A percentile compares a stretch with the other conserved stretches of the same genome.
Conservation (phyloP, 2,888 invertebrate species). For the Syrphus vitripennis region DNA sequence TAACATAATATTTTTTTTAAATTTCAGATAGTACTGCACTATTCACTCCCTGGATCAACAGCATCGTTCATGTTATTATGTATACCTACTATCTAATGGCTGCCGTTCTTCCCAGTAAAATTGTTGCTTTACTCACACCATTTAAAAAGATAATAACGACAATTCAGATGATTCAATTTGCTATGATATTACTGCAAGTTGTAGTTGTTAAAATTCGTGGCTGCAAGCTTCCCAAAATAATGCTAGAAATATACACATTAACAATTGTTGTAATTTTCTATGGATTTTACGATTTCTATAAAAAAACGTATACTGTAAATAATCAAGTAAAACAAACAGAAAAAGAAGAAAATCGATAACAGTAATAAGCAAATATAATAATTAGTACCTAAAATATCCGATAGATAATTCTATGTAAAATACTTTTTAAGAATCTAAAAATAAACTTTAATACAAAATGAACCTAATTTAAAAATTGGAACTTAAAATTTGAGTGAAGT, state of each 20-base stretch:
- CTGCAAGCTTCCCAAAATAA: conserved; percentile 83
- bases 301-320: conserved; percentile 76
- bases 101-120: conserved; percentile 83
- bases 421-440: too few species aligned
- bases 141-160: conserved; percentile 85
- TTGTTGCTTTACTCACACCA: conserved; percentile 83
- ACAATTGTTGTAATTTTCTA: conserved; percentile 86
- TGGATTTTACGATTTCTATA: conserved; percentile 88
- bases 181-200: conserved; percentile 84
- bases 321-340: not conserved
- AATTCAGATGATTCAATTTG: conserved; percentile 89
- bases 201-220: conserved; percentile 82
- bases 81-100: conserved; percentile 88
- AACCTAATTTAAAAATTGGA: too few species aligned
- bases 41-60: conserved; percentile 86
- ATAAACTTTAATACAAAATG: too few species aligned
- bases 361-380: too few species aligned
- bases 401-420: too few species aligned
- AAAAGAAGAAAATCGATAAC: not conserved
- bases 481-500: too few species aligned
- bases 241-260: conserved; percentile 83
- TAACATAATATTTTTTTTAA: not conserved
- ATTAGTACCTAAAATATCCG: too few species aligned
- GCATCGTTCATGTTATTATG: conserved; percentile 88
- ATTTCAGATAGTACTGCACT: conserved; percentile 85